These are phyloP conservation scores for Henricia sp. DNA, from an alignment of 53 echinoderm and acorn worm species.

Conservation along the genomic window DNA sequence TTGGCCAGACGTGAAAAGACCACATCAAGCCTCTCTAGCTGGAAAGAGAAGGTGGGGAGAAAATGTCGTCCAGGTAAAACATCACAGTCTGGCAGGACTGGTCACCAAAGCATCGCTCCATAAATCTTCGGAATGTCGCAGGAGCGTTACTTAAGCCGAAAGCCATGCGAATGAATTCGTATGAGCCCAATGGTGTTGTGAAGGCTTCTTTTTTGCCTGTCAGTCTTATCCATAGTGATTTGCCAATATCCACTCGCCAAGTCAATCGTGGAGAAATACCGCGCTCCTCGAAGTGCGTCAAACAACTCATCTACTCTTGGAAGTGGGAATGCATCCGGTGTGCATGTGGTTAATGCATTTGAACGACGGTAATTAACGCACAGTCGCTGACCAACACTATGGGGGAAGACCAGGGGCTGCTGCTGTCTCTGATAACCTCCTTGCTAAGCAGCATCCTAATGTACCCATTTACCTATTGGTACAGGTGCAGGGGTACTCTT, in stretches of 20 bases:
- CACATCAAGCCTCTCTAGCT: conserved; percentile 45
- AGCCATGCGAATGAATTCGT: conserved; percentile 29
- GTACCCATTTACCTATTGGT: conserved; percentile 37
- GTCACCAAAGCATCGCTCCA: conserved; percentile 38
- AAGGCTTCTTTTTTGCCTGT: conserved; percentile 33
- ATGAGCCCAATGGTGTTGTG: conserved; percentile 35
- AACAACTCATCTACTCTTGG: too few species aligned
- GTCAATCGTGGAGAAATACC: too few species aligned
- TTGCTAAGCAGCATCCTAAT: conserved; percentile 6
- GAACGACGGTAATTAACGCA: too few species aligned
- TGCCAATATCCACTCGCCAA: too few species aligned
- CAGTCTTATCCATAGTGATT: too few species aligned
- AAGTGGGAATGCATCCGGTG: too few species aligned
- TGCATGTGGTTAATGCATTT: too few species aligned
- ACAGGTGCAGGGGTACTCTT: conserved; percentile 42
- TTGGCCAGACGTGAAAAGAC: conserved; percentile 51
- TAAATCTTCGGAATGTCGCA: conserved; percentile 42
- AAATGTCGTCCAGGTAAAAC: conserved; percentile 37
- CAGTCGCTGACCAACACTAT: too few species aligned
- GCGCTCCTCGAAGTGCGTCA: too few species aligned
- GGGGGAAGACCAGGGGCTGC: too few species aligned
- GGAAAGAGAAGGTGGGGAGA: conserved; percentile 15
- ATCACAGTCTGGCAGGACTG: conserved; percentile 7
- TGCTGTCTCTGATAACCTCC: too few species aligned
- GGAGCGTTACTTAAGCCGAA: conserved; percentile 40